Evolutionary conservation across 2,113 vertebrate species (phyloP).

Genomic region (Sarotherodon lohbergeri): DNA sequence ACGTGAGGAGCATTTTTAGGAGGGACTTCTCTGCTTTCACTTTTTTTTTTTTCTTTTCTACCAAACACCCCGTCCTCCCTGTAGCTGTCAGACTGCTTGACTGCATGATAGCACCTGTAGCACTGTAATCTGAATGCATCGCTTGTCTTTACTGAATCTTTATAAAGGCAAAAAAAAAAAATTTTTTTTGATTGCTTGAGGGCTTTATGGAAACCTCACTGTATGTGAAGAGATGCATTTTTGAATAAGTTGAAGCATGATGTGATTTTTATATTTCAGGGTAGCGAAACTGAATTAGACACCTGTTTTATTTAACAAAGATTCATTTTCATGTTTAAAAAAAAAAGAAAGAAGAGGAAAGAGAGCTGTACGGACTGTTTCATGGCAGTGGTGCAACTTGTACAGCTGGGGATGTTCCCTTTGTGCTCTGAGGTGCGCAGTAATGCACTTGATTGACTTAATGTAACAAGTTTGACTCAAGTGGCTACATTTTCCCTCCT

Average conservation of each 20-base stretch:
- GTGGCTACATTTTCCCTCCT: slow-evolving; percentile 21
- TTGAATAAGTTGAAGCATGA: background rate
- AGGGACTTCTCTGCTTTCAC: background rate
- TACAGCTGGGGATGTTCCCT: background rate
- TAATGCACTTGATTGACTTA: slow-evolving; percentile 41
- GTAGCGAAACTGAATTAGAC: background rate
- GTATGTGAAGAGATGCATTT: background rate
- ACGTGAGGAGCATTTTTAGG: background rate
- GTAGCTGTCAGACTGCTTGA: background rate
- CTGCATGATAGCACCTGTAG: background rate
- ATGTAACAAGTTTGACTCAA: slow-evolving; percentile 34
- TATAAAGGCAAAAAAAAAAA: background rate
- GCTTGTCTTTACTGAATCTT: background rate
- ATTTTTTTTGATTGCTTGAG: background rate
- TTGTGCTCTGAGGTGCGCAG: slow-evolving; percentile 11
- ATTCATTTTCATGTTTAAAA: background rate
- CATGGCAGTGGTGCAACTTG: background rate
- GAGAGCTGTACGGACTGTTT: background rate
- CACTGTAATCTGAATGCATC: background rate
- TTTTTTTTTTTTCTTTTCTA: background rate
- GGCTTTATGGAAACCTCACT: background rate
- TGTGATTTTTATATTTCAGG: background rate
- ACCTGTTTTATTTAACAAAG: background rate
- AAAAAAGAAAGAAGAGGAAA: background rate
- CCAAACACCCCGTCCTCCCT: background rate